A percentile compares a stretch with the other conserved stretches of the same genome.
Evolutionary conservation across 2,113 vertebrate species (phyloP).

Genomic region (Solea senegalensis): DNA sequence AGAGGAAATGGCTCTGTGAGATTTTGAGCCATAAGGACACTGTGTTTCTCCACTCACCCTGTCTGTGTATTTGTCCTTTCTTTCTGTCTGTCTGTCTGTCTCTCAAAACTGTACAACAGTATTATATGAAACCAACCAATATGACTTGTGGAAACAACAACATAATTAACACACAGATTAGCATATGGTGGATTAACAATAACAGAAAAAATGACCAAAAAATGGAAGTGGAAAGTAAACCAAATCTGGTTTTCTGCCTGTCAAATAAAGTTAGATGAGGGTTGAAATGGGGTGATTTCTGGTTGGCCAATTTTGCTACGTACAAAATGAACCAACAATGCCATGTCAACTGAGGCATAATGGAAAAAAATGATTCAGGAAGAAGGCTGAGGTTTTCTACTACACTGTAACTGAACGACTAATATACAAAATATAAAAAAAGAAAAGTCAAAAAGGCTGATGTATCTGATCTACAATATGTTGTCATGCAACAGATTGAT

Average conservation of each 20-base stretch:
- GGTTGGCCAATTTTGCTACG: conserved; percentile 31
- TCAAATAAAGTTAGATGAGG: conserved; percentile 30
- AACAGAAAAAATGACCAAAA: conserved; percentile 21
- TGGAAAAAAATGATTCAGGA: not conserved
- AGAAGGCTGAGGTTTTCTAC: not conserved
- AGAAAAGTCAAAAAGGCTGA: not conserved
- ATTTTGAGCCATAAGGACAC: conserved; percentile 64
- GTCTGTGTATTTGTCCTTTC: conserved; percentile 56
- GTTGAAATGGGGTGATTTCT: conserved; percentile 18
- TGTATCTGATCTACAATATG: conserved; percentile 23
- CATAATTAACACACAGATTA: conserved; percentile 26
- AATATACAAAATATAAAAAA: conserved; percentile 12
- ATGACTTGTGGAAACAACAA: conserved; percentile 10
- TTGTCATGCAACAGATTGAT: conserved; percentile 35
- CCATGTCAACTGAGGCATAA: conserved; percentile 35
- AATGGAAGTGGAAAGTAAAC: not conserved
- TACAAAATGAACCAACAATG: conserved; percentile 8
- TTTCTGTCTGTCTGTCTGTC: conserved; percentile 45
- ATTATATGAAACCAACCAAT: conserved; percentile 48
- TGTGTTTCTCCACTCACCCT: conserved; percentile 54
- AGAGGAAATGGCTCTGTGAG: conserved; percentile 49
- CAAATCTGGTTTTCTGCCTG: conserved; percentile 26
- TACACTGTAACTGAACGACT: conserved; percentile 16
- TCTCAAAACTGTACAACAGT: conserved; percentile 39
- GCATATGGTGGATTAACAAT: not conserved